Evolutionary conservation across 2,113 vertebrate species (phyloP), one percentile per base, ranked within the genome.

Genomic region (Psilopogon haemacephalus): DNA sequence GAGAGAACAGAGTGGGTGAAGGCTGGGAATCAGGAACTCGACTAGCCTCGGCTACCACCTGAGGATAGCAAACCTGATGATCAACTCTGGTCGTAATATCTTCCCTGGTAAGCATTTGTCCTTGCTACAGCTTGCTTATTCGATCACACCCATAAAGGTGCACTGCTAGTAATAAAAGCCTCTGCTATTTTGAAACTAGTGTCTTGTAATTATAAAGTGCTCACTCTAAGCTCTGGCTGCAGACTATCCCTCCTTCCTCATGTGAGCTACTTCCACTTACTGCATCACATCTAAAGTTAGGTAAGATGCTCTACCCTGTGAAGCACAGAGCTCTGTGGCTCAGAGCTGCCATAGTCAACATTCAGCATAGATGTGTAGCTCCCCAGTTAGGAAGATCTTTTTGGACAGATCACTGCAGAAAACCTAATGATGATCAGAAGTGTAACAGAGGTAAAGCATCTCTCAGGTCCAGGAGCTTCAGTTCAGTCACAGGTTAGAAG

Each of bases 401-500:
- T 64, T 59, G 68, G 60, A 42, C 1, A 6, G 63, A 52, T 69
- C 42, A 12, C 35, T 46, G 69, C 63, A 86, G 68, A 86, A 83
- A 89, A 59, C 44, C 7, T 55, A 28, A 40, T 3, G 58, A 77
- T 90, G 48, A 85, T 59, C 81, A 73, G 55, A 79, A 89, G 20
- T 10, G 15, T 69, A 75, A 78, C 16, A 84, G 68, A 84, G 40
- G 28, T 62, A 83, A 88, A 84, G 73, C n/a, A 65, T 17, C 5
- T 0, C 42, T 72, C 75, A 84, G 54, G 81, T 48, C 72, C 65
- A 92, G 78, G 82, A 94, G 78, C 46, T 79, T 42, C 6, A 5
- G 71, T 94, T 93, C 68, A 80, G 54, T 52, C 69, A 69, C 63
- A 89, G 46, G 86, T 92, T 83, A 88, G 87, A 80, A 84, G 88